These are phyloP conservation scores for Thecocarcelia acutangulata DNA, from an alignment of 2,888 invertebrate species.

Conservation along the genomic window DNA sequence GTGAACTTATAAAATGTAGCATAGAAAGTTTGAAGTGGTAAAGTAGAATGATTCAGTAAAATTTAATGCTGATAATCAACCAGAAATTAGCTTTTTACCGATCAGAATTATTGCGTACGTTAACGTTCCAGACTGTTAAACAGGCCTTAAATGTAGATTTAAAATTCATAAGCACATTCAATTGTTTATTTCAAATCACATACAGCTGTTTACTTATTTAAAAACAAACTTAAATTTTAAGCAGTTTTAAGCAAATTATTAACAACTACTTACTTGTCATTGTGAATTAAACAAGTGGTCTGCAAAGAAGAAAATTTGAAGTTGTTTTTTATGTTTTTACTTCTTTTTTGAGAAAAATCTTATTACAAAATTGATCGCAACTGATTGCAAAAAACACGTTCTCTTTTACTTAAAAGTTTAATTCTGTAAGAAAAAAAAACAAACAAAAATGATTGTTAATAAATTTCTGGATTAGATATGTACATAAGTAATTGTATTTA, in stretches of 20 bases:
- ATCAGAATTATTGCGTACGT: too few relatives aligned
- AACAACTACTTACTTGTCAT: conserved; percentile 59
- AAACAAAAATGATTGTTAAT: conserved; percentile 37
- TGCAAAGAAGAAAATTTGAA: conserved; percentile 22
- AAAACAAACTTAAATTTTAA: neutral
- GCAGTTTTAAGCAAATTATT: neutral
- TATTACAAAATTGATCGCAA: neutral
- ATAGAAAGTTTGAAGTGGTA: too few relatives aligned
- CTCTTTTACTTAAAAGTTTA: conserved; percentile 18
- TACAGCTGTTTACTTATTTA: neutral
- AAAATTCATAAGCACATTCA: too few relatives aligned
- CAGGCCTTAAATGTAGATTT: too few relatives aligned
- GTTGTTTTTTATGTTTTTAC: neutral
- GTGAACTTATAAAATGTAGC: too few relatives aligned
- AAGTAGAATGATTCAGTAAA: too few relatives aligned
- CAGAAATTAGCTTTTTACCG: too few relatives aligned
- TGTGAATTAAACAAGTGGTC: conserved; percentile 42
- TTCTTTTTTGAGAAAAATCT: conserved; percentile 27
- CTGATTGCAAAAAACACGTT: conserved; percentile 6
- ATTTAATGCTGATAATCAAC: too few relatives aligned
- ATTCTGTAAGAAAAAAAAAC: conserved; percentile 51
- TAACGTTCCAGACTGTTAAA: too few relatives aligned
- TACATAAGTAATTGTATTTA: neutral
- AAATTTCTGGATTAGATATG: neutral
- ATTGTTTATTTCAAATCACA: too few relatives aligned